Percentiles rank a stretch among this genome's conserved stretches.
phyloP scores from a whole-genome alignment of 35 echinoderm and acorn worm genomes.

The Heliocidaris tuberculata region DNA sequence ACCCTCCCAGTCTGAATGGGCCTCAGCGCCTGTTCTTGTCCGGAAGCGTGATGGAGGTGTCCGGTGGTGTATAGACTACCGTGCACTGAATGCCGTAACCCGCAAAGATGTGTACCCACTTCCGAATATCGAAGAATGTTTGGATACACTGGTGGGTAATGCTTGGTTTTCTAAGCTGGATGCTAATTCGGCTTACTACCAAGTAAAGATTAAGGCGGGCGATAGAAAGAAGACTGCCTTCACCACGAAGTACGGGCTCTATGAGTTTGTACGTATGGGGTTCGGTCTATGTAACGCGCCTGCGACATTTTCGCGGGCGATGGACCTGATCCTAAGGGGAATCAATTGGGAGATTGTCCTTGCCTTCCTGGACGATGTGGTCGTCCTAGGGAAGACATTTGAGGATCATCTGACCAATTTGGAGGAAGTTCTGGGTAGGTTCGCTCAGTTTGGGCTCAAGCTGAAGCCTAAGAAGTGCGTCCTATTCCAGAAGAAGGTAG shows the following conservation, averaged over 20 bases:
- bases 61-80: conserved; percentile 62
- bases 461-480: too few species aligned
- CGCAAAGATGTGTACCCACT: conserved; percentile 57
- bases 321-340: too few species aligned
- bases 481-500: too few species aligned
- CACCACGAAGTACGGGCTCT: conserved; percentile 59
- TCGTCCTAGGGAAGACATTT: too few species aligned
- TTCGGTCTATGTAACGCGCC: not conserved
- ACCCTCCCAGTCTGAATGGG: conserved; percentile 69
- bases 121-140: conserved; percentile 52
- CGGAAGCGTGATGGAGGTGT: conserved; percentile 63
- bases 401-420: too few species aligned
- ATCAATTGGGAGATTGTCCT: too few species aligned
- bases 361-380: too few species aligned
- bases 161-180: conserved; percentile 77
- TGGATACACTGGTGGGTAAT: conserved; percentile 59
- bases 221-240: conserved; percentile 64
- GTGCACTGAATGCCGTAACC: conserved; percentile 54
- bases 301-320: too few species aligned
- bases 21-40: conserved; percentile 18
- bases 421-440: too few species aligned
- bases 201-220: conserved; percentile 27
- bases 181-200: conserved; percentile 57
- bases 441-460: too few species aligned
- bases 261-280: conserved; percentile 35